Base-by-base conservation (phyloP, 2,797 vertebrate genomes). In the Molossus molossus region DNA sequence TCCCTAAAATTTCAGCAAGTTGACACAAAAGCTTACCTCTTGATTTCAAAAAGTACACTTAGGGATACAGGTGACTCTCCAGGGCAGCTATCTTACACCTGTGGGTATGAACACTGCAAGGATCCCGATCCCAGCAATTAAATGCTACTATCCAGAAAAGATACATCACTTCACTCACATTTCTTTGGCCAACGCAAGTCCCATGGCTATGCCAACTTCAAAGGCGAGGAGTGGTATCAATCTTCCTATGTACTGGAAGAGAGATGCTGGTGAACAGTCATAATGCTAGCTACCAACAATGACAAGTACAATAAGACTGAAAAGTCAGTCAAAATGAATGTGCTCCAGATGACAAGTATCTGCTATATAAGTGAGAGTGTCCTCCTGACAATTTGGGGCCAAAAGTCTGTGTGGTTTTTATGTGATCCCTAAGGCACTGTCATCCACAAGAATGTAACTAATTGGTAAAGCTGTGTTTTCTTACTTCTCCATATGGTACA, bases 371-470 rank as follows among this genome's bases (percentile, higher is more conserved):
- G 1, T 73, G n/a, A 94, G n/a, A 9, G n/a, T 40, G 21, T 79
- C 83, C n/a, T 73, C 8, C 69, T 64, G 37, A 72, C 18, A 57
- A 91, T 89, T 58, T 10, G 0, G 37, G 29, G 11, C n/a, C 9
- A 17, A 53, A 83, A 86, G 11, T 84, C 70, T 64, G 2, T 58
- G 14, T 48, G 53, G 84, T 21, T 94, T 94, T 83, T 90, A 79
- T 89, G 45, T 12, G n/a, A 73, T 94, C 57, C 65, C 92, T 58
- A 83, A 84, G 91, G 73, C 37, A 73, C 86, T 85, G 53, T 88
- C 55, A 14, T 70, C 60, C 20, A 60, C 5, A 29, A 89, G 79
- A 93, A 97, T 88, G 92, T 95, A 96, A 97, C 94, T 94, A 94
- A 94, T 86, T 13, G 29, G 45, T 58, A 96, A 93, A 87, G 12